Evolutionary conservation across 1,140 invertebrate genomes (phyloP).

Genomic region (Apocrypta bakeri): DNA sequence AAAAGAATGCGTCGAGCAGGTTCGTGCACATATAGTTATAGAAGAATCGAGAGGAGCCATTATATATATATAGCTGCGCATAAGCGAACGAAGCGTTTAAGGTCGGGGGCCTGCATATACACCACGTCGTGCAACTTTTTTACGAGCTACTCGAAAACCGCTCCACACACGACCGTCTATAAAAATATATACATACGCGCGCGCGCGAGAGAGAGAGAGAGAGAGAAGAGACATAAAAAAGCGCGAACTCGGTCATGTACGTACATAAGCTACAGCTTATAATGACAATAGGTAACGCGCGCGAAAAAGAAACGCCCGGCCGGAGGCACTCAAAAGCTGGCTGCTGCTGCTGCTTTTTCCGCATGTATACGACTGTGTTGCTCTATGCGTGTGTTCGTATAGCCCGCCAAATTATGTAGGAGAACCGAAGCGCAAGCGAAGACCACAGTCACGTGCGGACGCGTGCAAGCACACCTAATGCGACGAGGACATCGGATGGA

Average conservation of each 20-base stretch:
- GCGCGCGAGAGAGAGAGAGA: neutral
- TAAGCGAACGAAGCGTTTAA: conserved; percentile 8
- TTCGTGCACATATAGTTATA: neutral
- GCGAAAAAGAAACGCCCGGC: neutral
- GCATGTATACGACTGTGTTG: neutral
- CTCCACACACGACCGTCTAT: neutral
- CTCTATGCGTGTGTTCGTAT: neutral
- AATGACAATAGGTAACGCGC: neutral
- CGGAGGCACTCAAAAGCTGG: conserved; percentile 28
- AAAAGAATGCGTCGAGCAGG: neutral
- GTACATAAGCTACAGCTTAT: neutral
- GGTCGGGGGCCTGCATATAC: neutral
- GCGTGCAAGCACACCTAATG: no score
- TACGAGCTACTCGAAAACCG: conserved; percentile 19
- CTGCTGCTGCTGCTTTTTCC: neutral
- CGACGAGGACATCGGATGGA: neutral
- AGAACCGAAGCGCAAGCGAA: neutral
- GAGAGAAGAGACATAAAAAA: neutral
- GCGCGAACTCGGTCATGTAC: conserved; percentile 11
- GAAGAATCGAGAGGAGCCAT: neutral
- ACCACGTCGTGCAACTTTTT: neutral
- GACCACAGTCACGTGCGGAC: neutral
- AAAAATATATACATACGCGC: neutral
- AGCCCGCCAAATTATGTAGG: neutral
- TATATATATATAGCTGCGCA: no score